Conservation (phyloP, 2,113 vertebrate species). For the Uria aalge region DNA sequence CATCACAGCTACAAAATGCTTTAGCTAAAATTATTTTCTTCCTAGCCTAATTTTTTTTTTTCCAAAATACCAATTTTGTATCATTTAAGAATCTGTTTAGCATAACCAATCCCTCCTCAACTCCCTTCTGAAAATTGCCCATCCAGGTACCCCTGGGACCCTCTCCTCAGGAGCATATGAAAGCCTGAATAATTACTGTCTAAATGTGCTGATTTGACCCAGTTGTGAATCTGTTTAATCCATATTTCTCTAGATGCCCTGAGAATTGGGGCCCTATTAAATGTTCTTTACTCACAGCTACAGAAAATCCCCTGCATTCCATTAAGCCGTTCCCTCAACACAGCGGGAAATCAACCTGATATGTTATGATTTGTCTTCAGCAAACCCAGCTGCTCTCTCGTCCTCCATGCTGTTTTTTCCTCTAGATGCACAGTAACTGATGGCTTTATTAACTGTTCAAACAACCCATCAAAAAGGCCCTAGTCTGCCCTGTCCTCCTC, state of each 20-base stretch:
- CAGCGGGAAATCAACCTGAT: constrained; percentile 3
- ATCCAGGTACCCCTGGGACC: constrained; percentile 4
- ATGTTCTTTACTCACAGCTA: constrained; percentile 61
- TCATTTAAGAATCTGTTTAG: constrained; percentile 22
- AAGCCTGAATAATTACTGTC: constrained; percentile 55
- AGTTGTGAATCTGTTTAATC: constrained; percentile 66
- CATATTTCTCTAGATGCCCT: constrained; percentile 56
- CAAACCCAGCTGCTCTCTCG: neutral
- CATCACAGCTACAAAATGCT: neutral
- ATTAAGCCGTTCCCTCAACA: constrained; percentile 35
- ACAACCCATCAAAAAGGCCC: neutral
- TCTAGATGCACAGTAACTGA: neutral
- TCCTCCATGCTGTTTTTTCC: neutral
- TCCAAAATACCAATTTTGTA: neutral
- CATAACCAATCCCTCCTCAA: neutral
- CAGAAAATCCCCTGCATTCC: constrained; percentile 53
- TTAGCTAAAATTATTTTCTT: neutral
- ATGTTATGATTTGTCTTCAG: constrained; percentile 3
- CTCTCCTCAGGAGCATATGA: neutral
- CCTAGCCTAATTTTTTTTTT: neutral
- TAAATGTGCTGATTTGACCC: constrained; percentile 62
- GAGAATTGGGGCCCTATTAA: constrained; percentile 66
- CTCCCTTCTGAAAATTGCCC: constrained; percentile 3
- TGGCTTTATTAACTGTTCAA: constrained; percentile 17
- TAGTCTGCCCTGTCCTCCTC: neutral